Conservation (phyloP, 2,797 vertebrate species). For the Petrocephalus schoutedeni region DNA sequence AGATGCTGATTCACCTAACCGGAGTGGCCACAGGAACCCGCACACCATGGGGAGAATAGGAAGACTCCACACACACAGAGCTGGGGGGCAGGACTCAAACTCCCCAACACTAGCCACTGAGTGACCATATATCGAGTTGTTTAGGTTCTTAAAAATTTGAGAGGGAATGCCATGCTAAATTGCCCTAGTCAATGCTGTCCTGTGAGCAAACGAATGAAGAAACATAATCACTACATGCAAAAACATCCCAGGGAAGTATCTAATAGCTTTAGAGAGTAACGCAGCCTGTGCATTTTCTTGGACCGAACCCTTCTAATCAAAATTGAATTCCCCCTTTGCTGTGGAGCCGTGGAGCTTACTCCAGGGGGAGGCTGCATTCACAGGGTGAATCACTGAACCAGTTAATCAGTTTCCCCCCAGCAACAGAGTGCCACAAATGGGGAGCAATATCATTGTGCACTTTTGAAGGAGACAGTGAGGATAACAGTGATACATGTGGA, state of each 20-base stretch:
- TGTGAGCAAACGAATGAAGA: neutral
- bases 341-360: neutral
- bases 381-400: neutral
- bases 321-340: slow-evolving; percentile 4
- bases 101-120: neutral
- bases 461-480: neutral
- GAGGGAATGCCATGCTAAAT: neutral
- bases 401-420: slow-evolving; percentile 5
- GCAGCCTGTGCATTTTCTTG: neutral
- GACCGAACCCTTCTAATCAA: neutral
- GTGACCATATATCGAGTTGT: neutral
- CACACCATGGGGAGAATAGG: neutral
- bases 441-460: neutral
- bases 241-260: neutral
- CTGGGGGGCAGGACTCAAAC: neutral
- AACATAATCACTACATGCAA: neutral
- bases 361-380: slow-evolving; percentile 3
- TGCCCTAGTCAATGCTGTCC: neutral
- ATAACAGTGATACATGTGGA: neutral
- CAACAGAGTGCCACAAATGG: neutral
- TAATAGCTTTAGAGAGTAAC: neutral
- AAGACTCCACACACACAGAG: neutral
- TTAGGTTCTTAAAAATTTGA: neutral
- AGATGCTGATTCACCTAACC: neutral
- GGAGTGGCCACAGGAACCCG: neutral